Base-by-base conservation (phyloP, 2,113 vertebrate genomes). In the Podarcis raffonei region DNA sequence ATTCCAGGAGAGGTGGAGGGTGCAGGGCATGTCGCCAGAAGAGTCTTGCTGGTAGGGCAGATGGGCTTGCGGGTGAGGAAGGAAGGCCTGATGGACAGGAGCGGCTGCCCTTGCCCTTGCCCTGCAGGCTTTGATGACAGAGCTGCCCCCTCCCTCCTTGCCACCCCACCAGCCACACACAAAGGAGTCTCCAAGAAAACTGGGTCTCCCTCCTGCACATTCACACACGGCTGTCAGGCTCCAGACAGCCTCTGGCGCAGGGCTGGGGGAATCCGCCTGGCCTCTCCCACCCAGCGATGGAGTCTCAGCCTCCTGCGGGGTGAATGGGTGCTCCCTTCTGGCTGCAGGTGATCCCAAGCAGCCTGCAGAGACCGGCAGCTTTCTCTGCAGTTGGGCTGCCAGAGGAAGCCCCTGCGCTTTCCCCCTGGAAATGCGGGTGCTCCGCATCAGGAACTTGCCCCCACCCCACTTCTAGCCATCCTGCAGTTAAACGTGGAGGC, bases 251-350 rank as follows among this genome's bases (percentile, higher is more conserved):
- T 9, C 42, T 78, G n/a, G 42, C 76, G 53, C 25, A 48, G 12
- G 13, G 13, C 77, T 53, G 27, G 77, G 77, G 42, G 59, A 79
- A 79, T 25, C 42, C 1, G 39, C 39, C 76, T 78, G 42, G 39
- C 76, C 30, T 53, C 76, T 68, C 87, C 90, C 90, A 85, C 85
- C 95, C 35, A 20, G 13, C n/a, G 35, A 88, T 80, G 78, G 78
- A 6, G 71, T 65, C 48, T 88, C 0, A 0, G 48, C 25, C 85
- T 92, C 32, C 85, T 39, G 11, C 48, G 0, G 0, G 53, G 86
- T 84, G 25, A 42, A 30, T 13, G 27, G 42, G 42, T 16, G 25
- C 48, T 53, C 42, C 12, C 27, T 57, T 30, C 25, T 6, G 7
- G 5, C 76, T 53, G 25, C 35, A 13, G 69, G 30, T 71, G 69